Conservation (phyloP, 1,140 invertebrate genomes). For the Papilio polyxenes region DNA sequence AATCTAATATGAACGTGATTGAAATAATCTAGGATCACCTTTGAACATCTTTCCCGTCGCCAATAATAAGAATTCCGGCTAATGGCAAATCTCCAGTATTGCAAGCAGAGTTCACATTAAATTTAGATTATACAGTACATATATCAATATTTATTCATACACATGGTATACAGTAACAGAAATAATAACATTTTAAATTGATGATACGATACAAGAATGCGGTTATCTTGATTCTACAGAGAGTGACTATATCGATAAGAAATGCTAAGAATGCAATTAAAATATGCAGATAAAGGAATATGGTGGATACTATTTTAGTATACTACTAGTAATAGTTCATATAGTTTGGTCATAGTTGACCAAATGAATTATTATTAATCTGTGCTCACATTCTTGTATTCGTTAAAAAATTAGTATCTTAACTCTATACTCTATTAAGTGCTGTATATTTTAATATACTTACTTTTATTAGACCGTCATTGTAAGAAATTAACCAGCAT, state of each 20-base stretch:
- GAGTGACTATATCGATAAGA: neutral
- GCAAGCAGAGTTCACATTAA: neutral
- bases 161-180: no score
- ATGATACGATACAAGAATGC: neutral
- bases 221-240: neutral
- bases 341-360: no score
- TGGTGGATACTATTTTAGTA: neutral
- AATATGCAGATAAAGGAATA: neutral
- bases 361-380: neutral
- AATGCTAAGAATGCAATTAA: neutral
- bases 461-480: neutral
- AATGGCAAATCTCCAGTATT: conserved; percentile 6
- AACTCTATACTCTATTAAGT: neutral
- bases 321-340: no score
- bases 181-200: neutral
- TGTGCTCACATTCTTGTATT: neutral
- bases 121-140: neutral
- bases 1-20: neutral
- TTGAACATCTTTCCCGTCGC: neutral
- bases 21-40: neutral
- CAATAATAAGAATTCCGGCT: neutral
- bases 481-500: neutral
- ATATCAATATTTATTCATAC: no score
- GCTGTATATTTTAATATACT: neutral
- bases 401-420: neutral